phyloP scores from a whole-genome alignment of 37 sponge, comb jelly and placozoan genomes.

The Geodia barretti region DNA sequence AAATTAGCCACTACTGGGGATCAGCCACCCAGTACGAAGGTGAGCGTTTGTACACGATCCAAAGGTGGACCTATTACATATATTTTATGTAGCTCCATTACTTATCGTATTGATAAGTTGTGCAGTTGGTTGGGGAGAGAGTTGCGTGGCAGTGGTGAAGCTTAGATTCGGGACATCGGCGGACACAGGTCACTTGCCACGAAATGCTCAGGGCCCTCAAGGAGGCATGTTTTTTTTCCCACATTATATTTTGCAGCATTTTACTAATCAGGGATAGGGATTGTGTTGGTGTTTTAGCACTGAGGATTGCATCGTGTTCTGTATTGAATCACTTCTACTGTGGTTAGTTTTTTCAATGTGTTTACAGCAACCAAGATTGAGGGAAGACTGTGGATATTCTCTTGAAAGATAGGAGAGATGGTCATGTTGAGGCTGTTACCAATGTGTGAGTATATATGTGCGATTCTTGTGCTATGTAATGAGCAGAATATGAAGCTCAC shows the following conservation, averaged over 20 bases:
- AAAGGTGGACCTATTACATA: slow-evolving; percentile 45
- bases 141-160: slow-evolving; percentile 87
- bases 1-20: slow-evolving; percentile 90
- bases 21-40: slow-evolving; percentile 85
- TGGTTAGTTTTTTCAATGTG: too few relatives aligned
- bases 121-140: slow-evolving; percentile 71
- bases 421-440: slow-evolving; percentile 5
- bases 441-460: neutral
- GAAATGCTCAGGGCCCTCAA: slow-evolving; percentile 79
- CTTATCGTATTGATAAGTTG: neutral
- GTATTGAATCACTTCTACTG: neutral
- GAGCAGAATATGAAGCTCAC: slow-evolving; percentile 74
- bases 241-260: neutral
- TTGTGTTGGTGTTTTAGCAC: too few relatives aligned
- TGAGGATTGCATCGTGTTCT: too few relatives aligned
- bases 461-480: neutral
- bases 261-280: neutral
- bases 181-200: slow-evolving; percentile 51
- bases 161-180: slow-evolving; percentile 76
- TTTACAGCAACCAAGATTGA: slow-evolving; percentile 63
- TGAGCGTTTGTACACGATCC: slow-evolving; percentile 94
- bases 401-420: slow-evolving; percentile 58
- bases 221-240: slow-evolving; percentile 53
- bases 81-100: neutral
- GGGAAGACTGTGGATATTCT: slow-evolving; percentile 78